Evolutionary conservation across 2,888 invertebrate species (phyloP), one percentile per base, ranked within the genome.

Genomic region (Habrosyne pyritoides): DNA sequence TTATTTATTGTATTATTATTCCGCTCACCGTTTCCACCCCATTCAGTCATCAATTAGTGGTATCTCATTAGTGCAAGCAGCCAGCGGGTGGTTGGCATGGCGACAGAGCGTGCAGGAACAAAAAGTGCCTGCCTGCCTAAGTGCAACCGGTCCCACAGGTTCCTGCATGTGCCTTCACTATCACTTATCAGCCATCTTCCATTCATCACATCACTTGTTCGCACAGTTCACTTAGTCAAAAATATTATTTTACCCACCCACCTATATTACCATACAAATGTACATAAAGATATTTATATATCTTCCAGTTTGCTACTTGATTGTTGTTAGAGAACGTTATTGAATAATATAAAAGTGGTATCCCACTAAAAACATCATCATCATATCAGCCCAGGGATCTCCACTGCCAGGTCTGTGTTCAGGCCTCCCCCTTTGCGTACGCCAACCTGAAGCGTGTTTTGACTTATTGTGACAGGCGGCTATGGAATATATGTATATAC

Each of bases 131-230:
- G 66, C 69, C 55, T 63, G 24, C 24, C n/a, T 36, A 14, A n/a
- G 36, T 42, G 58, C 69, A 80, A 88, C 88, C 86, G 85, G 89
- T 88, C 84, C 70, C 75, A 77, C 88, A 78, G 84, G 89, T 87
- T 88, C 66, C 64, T 55, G 57, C 58, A 60, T 55, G 66, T 69
- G 18, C 69, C 66, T 62, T 60, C 61, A 60, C 63, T 58, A 60
- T 66, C 68, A 64, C 69, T 69, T 71, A 66, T 71, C 71, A 64
- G 63, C 66, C 67, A 68, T 69, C 66, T 67, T 73, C 69, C 79
- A 82, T 83, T 84, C 84, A 81, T 73, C 71, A 70, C 83, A 80
- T 73, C 36, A 54, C 53, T 54, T 54, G 53, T 53, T 36, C 33
- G 48, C 14, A 42, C 21, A 28, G 21, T 24, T 53, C 54, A 18